Evolutionary conservation across 2,888 invertebrate genomes (phyloP).

Genomic region (Embidobia sp.): DNA sequence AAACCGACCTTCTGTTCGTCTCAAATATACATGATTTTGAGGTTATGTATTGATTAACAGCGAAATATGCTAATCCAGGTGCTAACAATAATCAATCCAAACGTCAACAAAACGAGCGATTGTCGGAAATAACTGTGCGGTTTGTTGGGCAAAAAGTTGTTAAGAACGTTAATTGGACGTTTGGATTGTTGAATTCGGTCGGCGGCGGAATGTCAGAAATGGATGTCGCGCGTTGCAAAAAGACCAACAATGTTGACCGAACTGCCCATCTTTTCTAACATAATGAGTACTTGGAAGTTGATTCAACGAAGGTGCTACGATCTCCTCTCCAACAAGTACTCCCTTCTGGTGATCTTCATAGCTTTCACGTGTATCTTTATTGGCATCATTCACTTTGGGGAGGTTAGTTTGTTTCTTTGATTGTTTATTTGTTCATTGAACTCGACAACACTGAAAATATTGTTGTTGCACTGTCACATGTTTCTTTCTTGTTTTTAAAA

Average conservation of each 20-base stretch:
- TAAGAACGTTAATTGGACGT: background rate
- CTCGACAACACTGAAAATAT: too few species aligned
- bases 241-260: constrained; percentile 72
- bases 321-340: constrained; percentile 81
- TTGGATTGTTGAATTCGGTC: background rate
- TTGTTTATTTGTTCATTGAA: too few species aligned
- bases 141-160: background rate
- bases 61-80: too few species aligned
- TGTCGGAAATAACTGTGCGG: too few species aligned
- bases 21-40: too few species aligned
- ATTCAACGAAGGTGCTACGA: constrained; percentile 82
- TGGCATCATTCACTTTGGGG: constrained; percentile 81
- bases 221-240: constrained; percentile 7
- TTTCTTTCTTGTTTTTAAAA: too few species aligned
- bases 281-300: constrained; percentile 81
- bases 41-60: too few species aligned
- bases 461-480: too few species aligned
- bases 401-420: constrained; percentile 75
- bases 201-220: too few species aligned
- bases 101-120: too few species aligned
- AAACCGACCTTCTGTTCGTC: too few species aligned
- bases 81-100: too few species aligned
- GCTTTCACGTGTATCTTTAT: constrained; percentile 80
- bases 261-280: constrained; percentile 68
- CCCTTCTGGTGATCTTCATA: constrained; percentile 78